Evolutionary conservation across 2,797 vertebrate genomes (phyloP), one percentile per base, ranked within the genome.

Genomic region (Capromys pilorides): DNA sequence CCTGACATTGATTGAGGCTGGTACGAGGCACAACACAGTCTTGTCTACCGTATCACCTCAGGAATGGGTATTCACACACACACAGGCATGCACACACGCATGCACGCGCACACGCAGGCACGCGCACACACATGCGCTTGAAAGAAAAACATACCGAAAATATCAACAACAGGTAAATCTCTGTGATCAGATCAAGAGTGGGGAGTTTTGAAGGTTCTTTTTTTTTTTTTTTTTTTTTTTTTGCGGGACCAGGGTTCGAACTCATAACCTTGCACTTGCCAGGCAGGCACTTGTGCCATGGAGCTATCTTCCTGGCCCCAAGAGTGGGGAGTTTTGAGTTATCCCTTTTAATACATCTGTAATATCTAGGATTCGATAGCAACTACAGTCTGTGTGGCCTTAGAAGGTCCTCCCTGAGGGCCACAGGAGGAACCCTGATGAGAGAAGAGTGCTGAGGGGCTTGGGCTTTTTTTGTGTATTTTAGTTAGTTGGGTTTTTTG

Each of bases 141-240:
- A 64, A 88, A 84, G 36, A 79, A 95, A 87, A 85, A 51, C 26
- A 66, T 7, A 82, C n/a, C 45, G 54, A 77, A 66, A 84, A 45
- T 67, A 39, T 89, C 66, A 92, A 83, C n/a, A 64, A 59, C 26
- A 21, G 19, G 7, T 66, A 49, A 24, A 49, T 45, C 36, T 89
- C 73, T 67, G 12, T 80, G 13, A 81, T 66, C 19, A 91, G 41
- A 92, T 24, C 6, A n/a, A 82, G 24, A 39, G 11, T 28, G 1
- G 41, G 24, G 24, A 45, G 10, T 6, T 83, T n/a, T n/a, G n/a
- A n/a, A n/a, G n/a, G n/a, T n/a, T n/a, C n/a, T n/a, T n/a, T n/a
- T n/a, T n/a, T n/a, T n/a, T n/a, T n/a, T n/a, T n/a, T n/a, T n/a
- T n/a, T n/a, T n/a, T n/a, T n/a, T n/a, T n/a, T n/a, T n/a, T n/a